phyloP scores from a whole-genome alignment of 92 coral and sea anemone genomes.

The Epizoanthus illoricatus region DNA sequence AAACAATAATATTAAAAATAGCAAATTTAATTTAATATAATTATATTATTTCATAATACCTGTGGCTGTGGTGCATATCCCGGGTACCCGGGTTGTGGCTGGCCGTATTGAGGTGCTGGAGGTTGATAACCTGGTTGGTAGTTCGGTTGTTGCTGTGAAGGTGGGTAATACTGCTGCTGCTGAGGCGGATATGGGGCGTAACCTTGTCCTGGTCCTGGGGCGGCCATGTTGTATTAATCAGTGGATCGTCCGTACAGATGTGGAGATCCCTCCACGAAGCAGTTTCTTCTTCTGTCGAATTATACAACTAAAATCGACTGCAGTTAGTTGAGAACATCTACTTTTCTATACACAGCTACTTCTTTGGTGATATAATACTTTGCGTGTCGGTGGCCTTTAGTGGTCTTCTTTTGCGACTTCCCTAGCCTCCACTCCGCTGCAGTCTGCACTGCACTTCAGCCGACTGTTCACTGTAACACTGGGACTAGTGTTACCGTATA shows the following conservation, averaged over 20 bases:
- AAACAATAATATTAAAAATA: background rate
- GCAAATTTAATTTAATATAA: background rate
- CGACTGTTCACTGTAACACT: too few relatives aligned
- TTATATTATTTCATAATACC: background rate
- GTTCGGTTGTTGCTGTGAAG: background rate
- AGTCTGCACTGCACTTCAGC: too few relatives aligned
- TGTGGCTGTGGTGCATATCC: conserved; percentile 15
- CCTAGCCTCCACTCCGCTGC: too few relatives aligned
- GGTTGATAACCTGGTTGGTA: conserved; percentile 6
- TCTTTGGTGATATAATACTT: too few relatives aligned
- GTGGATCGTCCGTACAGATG: too few relatives aligned
- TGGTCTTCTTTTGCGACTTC: too few relatives aligned
- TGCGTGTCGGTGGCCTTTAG: too few relatives aligned
- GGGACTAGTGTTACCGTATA: too few relatives aligned
- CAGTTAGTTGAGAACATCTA: too few relatives aligned
- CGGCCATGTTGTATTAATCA: background rate
- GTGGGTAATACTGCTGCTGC: background rate
- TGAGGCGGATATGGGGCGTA: background rate
- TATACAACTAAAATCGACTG: too few relatives aligned
- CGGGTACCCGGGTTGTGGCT: conserved; percentile 3
- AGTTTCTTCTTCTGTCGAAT: background rate
- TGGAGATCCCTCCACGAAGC: background rate
- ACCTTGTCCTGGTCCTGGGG: background rate
- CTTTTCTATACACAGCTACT: too few relatives aligned
- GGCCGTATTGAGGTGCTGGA: background rate